A percentile compares a stretch with the other conserved stretches of the same genome.
Conservation (phyloP, 2,113 vertebrate genomes). For the Hemibagrus wyckioides region DNA sequence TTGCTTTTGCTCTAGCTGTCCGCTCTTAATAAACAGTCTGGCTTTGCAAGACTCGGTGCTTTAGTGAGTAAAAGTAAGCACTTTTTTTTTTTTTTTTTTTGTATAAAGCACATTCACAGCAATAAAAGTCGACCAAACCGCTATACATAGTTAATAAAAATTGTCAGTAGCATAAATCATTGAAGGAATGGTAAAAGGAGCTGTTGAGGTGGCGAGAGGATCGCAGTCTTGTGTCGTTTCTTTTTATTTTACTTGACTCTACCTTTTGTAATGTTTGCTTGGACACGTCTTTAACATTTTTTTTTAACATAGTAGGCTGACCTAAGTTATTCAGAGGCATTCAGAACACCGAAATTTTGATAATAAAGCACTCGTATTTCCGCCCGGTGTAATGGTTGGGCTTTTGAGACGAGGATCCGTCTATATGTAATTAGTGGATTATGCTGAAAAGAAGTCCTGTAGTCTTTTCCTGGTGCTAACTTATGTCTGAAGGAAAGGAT, state of each 20-base stretch:
- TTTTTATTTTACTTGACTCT: slow-evolving; percentile 4
- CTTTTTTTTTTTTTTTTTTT: not conserved
- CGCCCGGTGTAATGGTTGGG: not conserved
- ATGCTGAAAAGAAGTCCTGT: slow-evolving; percentile 11
- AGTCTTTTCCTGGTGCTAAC: slow-evolving; percentile 29
- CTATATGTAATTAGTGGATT: slow-evolving; percentile 4
- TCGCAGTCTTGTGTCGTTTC: slow-evolving; percentile 53
- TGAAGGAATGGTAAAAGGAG: not conserved
- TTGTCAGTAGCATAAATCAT: not conserved
- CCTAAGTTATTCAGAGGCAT: not conserved
- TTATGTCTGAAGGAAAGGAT: slow-evolving; percentile 4
- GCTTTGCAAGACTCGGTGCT: slow-evolving; percentile 49
- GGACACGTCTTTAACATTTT: not conserved
- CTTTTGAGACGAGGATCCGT: not conserved
- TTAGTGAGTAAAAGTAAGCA: not conserved
- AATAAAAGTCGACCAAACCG: no score
- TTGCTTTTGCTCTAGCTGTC: slow-evolving; percentile 32
- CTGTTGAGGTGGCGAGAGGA: slow-evolving; percentile 55
- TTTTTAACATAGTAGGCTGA: not conserved
- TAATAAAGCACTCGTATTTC: not conserved
- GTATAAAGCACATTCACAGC: not conserved
- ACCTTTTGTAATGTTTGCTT: not conserved
- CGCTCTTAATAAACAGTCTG: slow-evolving; percentile 55
- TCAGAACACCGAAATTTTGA: not conserved
- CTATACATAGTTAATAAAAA: not conserved